Base-by-base conservation (phyloP, 2,888 invertebrate species). In the Timema podura region DNA sequence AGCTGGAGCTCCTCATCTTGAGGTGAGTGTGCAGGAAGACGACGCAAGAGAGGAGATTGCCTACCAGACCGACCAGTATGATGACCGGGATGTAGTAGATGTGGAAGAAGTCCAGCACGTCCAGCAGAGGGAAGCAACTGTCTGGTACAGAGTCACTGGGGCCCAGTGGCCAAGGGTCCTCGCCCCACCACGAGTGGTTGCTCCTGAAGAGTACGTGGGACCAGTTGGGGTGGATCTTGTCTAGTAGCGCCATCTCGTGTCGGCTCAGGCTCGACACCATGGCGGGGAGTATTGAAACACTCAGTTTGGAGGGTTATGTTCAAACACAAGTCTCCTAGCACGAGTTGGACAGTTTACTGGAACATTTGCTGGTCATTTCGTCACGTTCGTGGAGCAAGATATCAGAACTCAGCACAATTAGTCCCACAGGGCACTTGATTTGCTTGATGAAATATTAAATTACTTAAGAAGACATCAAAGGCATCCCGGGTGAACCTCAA, bases 11-110 rank as follows among this genome's bases (percentile, higher is more conserved):
- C 30, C 87, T 81, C 80, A 85, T 82, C 74, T 85, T 85, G 48
- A 89, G 80, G 73, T 86, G 85, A 0, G 87, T 88, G 65, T 84
- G 85, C 11, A 87, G 79, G 75, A 89, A 87, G 0, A 88, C 88
- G 3, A 86, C 77, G 75, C 86, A 86, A 0, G 87, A 87, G 5
- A 87, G 75, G 0, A 85, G 75, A 75, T 89, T 89, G 0, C 88
- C 88, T 0, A 87, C 78, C 9, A 88, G 79, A 0, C 89, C 89
- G 44, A 88, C 76, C 0, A 84, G 76, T 67, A 87, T 85, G 47
- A 89, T 85, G 7, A 83, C 77, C 0, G 88, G 88, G 13, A 88
- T 84, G 80, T 88, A 87, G 76, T 86, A 88, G 8, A 81, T 79
- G 75, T 87, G 83, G 67, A 87, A 80, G 64, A 83, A 78, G 68